phyloP scores from a whole-genome alignment of 2,888 invertebrate genomes.

The Aplocera efformata region DNA sequence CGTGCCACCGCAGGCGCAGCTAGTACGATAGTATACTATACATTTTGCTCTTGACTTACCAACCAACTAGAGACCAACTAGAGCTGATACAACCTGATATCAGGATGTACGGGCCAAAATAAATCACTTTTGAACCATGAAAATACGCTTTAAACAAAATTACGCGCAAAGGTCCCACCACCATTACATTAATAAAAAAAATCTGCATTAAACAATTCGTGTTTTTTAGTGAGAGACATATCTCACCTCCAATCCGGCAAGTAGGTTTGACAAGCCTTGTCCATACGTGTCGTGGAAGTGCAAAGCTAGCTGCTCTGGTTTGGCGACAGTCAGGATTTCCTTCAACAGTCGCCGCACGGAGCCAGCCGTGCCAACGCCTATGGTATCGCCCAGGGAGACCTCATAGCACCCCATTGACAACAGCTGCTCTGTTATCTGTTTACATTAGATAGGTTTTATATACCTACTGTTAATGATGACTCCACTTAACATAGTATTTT shows the following conservation, averaged over 20 bases:
- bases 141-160: too few relatives aligned
- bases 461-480: slow-evolving; percentile 1
- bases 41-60: too few relatives aligned
- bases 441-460: slow-evolving; percentile 1
- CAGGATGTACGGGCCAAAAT: too few relatives aligned
- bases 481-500: neutral
- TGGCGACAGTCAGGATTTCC: slow-evolving; percentile 84
- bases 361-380: slow-evolving; percentile 95
- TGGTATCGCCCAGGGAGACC: slow-evolving; percentile 97
- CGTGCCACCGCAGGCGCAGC: too few relatives aligned
- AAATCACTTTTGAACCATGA: too few relatives aligned
- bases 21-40: too few relatives aligned
- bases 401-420: slow-evolving; percentile 96
- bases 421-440: slow-evolving; percentile 82
- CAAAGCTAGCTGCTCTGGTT: slow-evolving; percentile 88
- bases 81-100: too few relatives aligned
- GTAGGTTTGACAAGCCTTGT: slow-evolving; percentile 95
- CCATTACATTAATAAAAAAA: too few relatives aligned
- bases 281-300: slow-evolving; percentile 99
- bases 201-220: too few relatives aligned
- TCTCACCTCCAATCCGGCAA: slow-evolving; percentile 90
- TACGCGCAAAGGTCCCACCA: too few relatives aligned
- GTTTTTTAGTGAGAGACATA: neutral
- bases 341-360: slow-evolving; percentile 87
- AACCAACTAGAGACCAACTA: too few relatives aligned